Conservation (phyloP, 2,888 invertebrate genomes). For the Troides helena region DNA sequence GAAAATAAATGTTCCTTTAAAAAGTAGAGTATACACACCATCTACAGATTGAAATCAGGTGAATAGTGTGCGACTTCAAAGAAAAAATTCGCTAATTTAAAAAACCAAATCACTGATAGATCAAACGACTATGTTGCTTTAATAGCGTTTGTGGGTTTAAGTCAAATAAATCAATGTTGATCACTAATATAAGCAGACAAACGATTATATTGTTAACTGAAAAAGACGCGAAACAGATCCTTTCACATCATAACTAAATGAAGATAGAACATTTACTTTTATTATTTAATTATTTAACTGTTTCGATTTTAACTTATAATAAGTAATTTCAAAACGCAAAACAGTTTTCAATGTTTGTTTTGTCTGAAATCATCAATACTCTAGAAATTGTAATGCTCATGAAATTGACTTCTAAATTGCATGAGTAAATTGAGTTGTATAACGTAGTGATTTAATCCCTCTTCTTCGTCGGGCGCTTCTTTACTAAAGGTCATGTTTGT, state of each 20-base stretch:
- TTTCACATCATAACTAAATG: neutral
- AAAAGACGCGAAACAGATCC: neutral
- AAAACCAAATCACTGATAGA: constrained; percentile 26
- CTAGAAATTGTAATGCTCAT: too few relatives aligned
- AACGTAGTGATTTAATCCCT: too few relatives aligned
- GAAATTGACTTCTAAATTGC: too few relatives aligned
- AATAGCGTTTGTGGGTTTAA: constrained; percentile 16
- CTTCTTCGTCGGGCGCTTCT: too few relatives aligned
- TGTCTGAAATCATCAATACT: too few relatives aligned
- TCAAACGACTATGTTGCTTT: constrained; percentile 20
- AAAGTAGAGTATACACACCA: neutral
- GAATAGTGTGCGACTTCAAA: constrained; percentile 23
- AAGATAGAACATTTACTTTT: neutral
- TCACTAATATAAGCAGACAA: constrained; percentile 10
- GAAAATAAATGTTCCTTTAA: too few relatives aligned
- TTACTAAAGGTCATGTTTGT: too few relatives aligned
- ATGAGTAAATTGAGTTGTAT: too few relatives aligned
- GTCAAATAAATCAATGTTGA: constrained; percentile 14
- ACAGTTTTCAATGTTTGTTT: too few relatives aligned
- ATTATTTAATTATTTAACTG: neutral
- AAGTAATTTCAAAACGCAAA: too few relatives aligned
- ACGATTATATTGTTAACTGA: constrained; percentile 11
- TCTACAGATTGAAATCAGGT: constrained; percentile 7
- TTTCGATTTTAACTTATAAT: too few relatives aligned
- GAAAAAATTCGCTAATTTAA: constrained; percentile 13